Conservation (phyloP, 2,113 vertebrate genomes). For the Ahaetulla prasina region DNA sequence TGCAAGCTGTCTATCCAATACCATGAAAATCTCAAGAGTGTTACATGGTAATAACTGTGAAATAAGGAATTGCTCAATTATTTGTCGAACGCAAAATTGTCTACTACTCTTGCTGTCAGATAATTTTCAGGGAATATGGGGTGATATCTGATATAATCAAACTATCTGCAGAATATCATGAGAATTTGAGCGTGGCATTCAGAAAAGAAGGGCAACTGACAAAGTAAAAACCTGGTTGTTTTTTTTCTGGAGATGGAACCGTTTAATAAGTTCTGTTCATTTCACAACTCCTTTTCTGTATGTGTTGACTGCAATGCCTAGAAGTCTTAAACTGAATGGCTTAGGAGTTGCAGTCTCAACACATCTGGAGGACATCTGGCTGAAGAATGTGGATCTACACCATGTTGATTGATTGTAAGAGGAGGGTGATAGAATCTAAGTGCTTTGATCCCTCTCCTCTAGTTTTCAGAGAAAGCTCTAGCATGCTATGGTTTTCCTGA, state of each 20-base stretch:
- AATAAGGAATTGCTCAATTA: background rate
- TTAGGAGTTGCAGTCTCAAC: background rate
- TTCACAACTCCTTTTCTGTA: background rate
- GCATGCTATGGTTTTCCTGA: background rate
- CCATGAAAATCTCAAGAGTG: background rate
- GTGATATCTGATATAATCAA: background rate
- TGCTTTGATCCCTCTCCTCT: background rate
- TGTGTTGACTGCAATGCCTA: background rate
- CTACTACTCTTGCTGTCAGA: background rate
- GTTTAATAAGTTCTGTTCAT: background rate
- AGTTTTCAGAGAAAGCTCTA: background rate
- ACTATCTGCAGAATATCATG: background rate
- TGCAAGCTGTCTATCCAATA: background rate
- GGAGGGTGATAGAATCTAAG: background rate
- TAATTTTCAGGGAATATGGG: background rate
- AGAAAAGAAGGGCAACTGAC: background rate
- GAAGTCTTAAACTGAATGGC: background rate
- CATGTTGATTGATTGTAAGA: background rate
- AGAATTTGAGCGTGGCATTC: background rate
- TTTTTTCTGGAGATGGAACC: background rate
- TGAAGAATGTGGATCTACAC: background rate
- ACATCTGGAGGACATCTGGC: background rate
- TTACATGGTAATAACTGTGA: background rate
- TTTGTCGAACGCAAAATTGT: background rate
- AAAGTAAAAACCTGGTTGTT: background rate